Evolutionary conservation across 2,113 vertebrate species (phyloP).

Genomic region (Eolophus roseicapilla): DNA sequence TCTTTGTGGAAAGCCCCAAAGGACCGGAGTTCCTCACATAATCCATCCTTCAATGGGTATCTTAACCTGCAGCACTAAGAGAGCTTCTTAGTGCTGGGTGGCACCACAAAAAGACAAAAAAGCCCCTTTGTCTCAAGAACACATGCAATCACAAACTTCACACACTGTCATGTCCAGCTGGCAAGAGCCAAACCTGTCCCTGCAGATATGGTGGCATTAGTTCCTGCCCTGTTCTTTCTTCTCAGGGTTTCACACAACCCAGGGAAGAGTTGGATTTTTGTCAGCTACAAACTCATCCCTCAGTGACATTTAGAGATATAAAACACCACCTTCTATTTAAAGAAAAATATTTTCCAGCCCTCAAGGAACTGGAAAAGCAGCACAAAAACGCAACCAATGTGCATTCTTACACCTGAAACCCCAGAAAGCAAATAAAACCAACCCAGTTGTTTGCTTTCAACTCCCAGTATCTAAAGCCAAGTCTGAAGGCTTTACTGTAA

Average conservation of each 20-base stretch:
- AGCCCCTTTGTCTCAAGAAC: not conserved
- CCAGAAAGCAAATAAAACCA: not conserved
- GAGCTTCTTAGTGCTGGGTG: not conserved
- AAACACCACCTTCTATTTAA: not conserved
- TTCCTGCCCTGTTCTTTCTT: not conserved
- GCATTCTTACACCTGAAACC: not conserved
- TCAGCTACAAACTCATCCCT: not conserved
- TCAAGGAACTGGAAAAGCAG: not conserved
- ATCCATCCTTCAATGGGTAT: not conserved
- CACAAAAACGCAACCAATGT: not conserved
- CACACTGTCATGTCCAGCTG: not conserved
- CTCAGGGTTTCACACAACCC: not conserved
- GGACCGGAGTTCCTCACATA: not conserved
- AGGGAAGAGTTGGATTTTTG: not conserved
- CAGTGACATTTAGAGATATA: not conserved
- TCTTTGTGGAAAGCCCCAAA: not conserved
- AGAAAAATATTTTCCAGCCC: not conserved
- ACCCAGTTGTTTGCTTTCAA: not conserved
- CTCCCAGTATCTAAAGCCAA: not conserved
- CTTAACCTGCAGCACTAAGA: not conserved
- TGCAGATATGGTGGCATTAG: not conserved
- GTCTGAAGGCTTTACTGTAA: not conserved
- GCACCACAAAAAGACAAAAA: not conserved
- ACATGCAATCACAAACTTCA: not conserved
- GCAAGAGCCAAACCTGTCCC: not conserved